A percentile compares a stretch with the other conserved stretches of the same genome.
phyloP scores from a whole-genome alignment of 2,113 vertebrate species.

The Pseudolaguvia tuberculata region DNA sequence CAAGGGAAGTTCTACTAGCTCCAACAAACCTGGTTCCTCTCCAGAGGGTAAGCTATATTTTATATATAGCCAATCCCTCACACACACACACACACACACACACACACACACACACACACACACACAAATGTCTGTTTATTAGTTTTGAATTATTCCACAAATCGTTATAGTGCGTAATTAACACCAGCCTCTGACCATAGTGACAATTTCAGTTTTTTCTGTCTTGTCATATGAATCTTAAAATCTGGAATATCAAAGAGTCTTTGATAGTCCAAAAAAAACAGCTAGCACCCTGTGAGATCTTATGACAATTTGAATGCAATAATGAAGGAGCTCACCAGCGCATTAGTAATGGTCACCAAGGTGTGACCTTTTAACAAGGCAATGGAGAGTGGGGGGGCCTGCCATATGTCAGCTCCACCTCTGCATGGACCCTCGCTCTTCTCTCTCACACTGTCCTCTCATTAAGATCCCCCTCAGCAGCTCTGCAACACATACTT shows the following conservation, averaged over 20 bases:
- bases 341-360: slow-evolving; percentile 61
- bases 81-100: background rate
- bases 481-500: slow-evolving; percentile 15
- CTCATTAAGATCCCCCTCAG: slow-evolving; percentile 60
- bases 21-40: slow-evolving; percentile 80
- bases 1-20: slow-evolving; percentile 82
- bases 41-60: slow-evolving; percentile 83
- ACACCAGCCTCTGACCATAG: background rate
- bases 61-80: background rate
- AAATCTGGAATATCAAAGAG: slow-evolving; percentile 51
- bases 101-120: background rate
- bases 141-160: background rate
- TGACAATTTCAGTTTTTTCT: slow-evolving; percentile 48
- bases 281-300: slow-evolving; percentile 63
- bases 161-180: background rate
- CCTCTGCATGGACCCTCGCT: slow-evolving; percentile 50
- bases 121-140: background rate
- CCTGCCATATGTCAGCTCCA: slow-evolving; percentile 65
- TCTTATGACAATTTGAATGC: slow-evolving; percentile 62
- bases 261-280: slow-evolving; percentile 48
- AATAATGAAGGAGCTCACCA: slow-evolving; percentile 64
- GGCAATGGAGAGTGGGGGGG: slow-evolving; percentile 60
- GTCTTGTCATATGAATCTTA: slow-evolving; percentile 56
- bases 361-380: slow-evolving; percentile 78
- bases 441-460: slow-evolving; percentile 37